Conservation (phyloP, 2,113 vertebrate genomes). For the Microcebus tavaratra region DNA sequence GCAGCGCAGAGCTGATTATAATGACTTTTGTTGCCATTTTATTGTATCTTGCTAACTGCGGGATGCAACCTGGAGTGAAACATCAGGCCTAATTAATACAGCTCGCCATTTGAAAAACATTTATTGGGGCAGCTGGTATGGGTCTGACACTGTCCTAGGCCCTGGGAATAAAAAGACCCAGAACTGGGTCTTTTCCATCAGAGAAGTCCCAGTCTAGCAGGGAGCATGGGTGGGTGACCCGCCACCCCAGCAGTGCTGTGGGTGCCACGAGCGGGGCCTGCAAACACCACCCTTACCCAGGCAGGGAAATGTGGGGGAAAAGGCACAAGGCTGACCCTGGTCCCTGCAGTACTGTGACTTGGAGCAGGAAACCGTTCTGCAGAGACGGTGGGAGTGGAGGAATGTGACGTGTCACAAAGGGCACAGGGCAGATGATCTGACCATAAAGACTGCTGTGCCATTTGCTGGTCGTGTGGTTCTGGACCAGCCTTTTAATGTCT, state of each 20-base stretch:
- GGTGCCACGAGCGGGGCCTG: neutral
- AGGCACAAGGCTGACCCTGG: neutral
- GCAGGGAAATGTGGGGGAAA: neutral
- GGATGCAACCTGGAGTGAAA: neutral
- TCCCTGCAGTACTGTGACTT: neutral
- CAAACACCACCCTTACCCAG: accelerated
- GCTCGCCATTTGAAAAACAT: neutral
- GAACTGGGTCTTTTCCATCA: neutral
- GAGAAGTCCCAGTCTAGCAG: neutral
- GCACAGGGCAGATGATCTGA: neutral
- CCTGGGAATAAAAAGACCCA: neutral
- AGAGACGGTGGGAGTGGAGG: neutral
- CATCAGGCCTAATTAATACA: neutral
- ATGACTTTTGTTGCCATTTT: neutral
- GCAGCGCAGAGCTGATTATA: neutral
- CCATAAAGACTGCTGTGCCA: neutral
- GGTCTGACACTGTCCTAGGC: neutral
- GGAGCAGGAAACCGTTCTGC: neutral
- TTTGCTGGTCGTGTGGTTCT: neutral
- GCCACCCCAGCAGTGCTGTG: neutral
- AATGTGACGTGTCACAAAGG: neutral
- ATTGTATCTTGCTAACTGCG: neutral
- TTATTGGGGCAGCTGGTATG: neutral
- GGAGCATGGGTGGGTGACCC: neutral
- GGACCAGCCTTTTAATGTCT: neutral